Evolutionary conservation across 2,113 vertebrate species (phyloP).

Genomic region (Mustela lutreola): DNA sequence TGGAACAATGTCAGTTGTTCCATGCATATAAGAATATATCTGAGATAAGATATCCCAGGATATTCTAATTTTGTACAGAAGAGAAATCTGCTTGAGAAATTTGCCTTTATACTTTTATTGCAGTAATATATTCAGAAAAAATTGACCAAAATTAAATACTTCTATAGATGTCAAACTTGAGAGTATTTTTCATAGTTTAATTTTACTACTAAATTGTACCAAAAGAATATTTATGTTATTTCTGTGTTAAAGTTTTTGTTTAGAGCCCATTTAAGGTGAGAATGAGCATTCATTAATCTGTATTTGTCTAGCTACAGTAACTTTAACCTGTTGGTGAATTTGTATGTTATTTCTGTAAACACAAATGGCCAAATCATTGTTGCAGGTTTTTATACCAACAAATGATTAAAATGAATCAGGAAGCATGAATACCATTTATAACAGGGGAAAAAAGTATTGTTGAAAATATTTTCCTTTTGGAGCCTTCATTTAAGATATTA

Average conservation of each 20-base stretch:
- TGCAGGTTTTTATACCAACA: constrained; percentile 74
- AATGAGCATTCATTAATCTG: constrained; percentile 73
- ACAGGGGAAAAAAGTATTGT: constrained; percentile 47
- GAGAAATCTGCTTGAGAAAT: background rate
- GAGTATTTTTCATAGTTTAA: background rate
- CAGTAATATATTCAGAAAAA: background rate
- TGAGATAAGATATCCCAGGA: background rate
- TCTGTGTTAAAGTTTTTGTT: constrained; percentile 64
- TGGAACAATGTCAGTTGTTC: background rate
- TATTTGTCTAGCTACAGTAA: constrained; percentile 62
- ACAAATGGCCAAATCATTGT: constrained; percentile 74
- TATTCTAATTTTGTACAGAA: background rate
- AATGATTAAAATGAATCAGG: constrained; percentile 75
- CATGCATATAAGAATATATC: background rate
- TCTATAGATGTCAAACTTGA: background rate
- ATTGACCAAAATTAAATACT: background rate
- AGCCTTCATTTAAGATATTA: constrained; percentile 61
- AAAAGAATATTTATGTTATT: constrained; percentile 40
- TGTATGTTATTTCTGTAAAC: constrained; percentile 67
- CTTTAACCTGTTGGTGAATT: constrained; percentile 75
- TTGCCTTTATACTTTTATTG: background rate
- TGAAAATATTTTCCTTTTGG: constrained; percentile 73
- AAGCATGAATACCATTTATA: constrained; percentile 75
- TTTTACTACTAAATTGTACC: constrained; percentile 6
- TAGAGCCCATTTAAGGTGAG: constrained; percentile 56